Evolutionary conservation across 1,140 invertebrate species (phyloP).

Genomic region (Lepidurus packardi): DNA sequence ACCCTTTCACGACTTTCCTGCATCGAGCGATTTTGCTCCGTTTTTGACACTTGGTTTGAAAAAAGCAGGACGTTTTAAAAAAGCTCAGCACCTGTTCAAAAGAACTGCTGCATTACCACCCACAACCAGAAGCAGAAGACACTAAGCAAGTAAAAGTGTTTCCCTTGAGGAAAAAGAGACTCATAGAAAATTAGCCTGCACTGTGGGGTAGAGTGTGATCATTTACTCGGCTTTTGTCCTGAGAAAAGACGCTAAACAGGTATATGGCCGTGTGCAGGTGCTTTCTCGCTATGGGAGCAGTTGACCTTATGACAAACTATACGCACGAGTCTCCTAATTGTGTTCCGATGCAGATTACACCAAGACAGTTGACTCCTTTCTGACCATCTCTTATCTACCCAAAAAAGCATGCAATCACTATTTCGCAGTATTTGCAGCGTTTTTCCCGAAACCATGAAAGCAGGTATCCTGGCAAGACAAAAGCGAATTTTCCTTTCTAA

Average conservation of each 20-base stretch:
- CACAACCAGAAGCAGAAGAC: background rate
- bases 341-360: background rate
- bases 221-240: background rate
- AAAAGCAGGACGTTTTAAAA: background rate
- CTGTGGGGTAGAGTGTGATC: background rate
- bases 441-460: background rate
- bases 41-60: background rate
- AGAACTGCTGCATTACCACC: background rate
- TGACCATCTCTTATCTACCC: background rate
- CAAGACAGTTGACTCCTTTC: background rate
- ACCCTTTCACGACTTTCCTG: background rate
- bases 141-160: background rate
- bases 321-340: constrained; percentile 4
- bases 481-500: background rate
- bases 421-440: background rate
- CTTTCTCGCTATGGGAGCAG: background rate
- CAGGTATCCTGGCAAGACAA: background rate
- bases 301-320: constrained; percentile 19
- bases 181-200: background rate
- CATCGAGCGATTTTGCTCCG: background rate
- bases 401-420: background rate
- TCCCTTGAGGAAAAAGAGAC: background rate
- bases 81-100: background rate
- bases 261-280: constrained; percentile 1
- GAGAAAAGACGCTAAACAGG: background rate